Evolutionary conservation across 2,797 vertebrate species (phyloP).

Genomic region (Echiichthys vipera): DNA sequence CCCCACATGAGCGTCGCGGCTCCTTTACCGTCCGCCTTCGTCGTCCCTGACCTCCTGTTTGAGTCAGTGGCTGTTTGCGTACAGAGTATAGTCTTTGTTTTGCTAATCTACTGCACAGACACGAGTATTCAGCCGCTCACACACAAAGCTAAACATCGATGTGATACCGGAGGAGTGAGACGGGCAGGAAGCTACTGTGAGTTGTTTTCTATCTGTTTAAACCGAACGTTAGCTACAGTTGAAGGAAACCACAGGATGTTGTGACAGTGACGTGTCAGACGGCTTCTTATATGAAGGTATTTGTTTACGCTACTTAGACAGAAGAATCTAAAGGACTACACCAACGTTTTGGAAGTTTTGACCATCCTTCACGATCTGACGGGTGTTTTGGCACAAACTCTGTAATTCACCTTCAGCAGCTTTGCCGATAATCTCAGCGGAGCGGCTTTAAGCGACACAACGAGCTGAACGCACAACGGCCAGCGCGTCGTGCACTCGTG

Average conservation of each 20-base stretch:
- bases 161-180: slow-evolving; percentile 4
- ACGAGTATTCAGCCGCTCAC: slow-evolving; percentile 26
- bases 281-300: slow-evolving; percentile 16
- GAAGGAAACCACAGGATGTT: neutral
- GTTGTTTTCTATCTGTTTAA: neutral
- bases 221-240: neutral
- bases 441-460: no score
- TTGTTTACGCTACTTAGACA: slow-evolving; percentile 6
- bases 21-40: neutral
- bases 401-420: neutral
- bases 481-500: no score
- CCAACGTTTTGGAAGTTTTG: slow-evolving; percentile 2
- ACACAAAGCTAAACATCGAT: slow-evolving; percentile 38
- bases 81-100: neutral
- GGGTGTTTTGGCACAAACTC: neutral
- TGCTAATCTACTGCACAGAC: slow-evolving; percentile 51
- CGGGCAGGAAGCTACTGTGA: slow-evolving; percentile 26
- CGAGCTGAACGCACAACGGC: no score
- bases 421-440: neutral
- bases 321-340: slow-evolving; percentile 10
- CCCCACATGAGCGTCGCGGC: neutral
- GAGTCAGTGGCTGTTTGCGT: neutral
- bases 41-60: neutral
- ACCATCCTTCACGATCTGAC: neutral
- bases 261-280: neutral